Conservation (phyloP, 2,888 invertebrate species). For the Osedax fenrisi region DNA sequence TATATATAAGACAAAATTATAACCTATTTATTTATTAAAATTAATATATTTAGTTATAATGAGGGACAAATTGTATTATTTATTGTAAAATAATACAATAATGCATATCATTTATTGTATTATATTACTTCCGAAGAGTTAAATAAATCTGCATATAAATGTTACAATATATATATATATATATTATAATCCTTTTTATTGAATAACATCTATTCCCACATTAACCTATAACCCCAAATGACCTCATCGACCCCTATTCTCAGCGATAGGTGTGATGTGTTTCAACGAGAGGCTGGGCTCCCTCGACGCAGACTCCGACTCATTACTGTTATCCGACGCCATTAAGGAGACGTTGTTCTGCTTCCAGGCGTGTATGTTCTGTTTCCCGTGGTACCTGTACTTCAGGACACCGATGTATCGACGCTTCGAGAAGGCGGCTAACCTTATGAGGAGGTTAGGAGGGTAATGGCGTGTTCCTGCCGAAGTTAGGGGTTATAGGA, state of each 20-base stretch:
- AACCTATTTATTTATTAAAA: too few species aligned
- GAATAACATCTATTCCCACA: not conserved
- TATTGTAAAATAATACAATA: too few species aligned
- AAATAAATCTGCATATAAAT: too few species aligned
- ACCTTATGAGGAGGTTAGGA: conserved; percentile 31
- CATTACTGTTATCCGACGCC: conserved; percentile 17
- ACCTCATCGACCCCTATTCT: too few species aligned
- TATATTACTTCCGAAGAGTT: too few species aligned
- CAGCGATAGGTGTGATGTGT: conserved; percentile 32
- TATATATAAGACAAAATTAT: too few species aligned
- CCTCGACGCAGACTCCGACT: conserved; percentile 17
- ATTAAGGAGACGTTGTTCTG: conserved; percentile 32
- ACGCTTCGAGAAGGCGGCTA: conserved; percentile 30
- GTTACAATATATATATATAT: too few species aligned
- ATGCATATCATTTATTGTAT: too few species aligned
- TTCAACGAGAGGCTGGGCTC: conserved; percentile 32
- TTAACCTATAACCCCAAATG: too few species aligned
- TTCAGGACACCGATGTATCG: conserved; percentile 32
- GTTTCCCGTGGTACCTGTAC: conserved; percentile 32
- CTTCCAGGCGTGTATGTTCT: conserved; percentile 33
- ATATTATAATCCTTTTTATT: too few species aligned
- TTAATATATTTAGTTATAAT: too few species aligned
- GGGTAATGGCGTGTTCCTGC: not conserved
- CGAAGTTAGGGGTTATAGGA: not conserved
- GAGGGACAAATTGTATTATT: too few species aligned